Conservation (phyloP, 2,113 vertebrate species). For the Aix galericulata region DNA sequence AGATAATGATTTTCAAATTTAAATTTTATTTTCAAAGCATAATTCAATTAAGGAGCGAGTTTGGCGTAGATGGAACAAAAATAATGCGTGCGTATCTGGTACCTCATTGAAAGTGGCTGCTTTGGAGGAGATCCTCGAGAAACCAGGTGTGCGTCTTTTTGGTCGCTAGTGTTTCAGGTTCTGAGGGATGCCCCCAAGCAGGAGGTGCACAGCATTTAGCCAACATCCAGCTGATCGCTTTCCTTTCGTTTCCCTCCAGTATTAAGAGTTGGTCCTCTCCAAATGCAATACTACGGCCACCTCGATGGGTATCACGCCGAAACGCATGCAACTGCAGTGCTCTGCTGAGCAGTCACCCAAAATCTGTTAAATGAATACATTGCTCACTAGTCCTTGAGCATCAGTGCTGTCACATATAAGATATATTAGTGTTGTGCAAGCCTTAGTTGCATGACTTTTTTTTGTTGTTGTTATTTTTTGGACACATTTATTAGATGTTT, state of each 20-base stretch:
- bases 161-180: not conserved
- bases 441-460: not conserved
- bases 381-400: not conserved
- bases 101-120: not conserved
- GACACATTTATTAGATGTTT: not conserved
- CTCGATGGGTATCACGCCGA: not conserved
- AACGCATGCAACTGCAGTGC: not conserved
- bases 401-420: not conserved
- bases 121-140: not conserved
- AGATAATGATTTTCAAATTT: not conserved
- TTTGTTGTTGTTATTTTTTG: not conserved
- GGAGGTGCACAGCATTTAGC: not conserved
- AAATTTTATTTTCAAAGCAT: not conserved
- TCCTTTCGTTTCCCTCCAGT: not conserved
- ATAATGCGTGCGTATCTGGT: not conserved
- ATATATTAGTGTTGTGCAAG: not conserved
- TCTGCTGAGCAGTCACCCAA: not conserved
- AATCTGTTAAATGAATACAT: not conserved
- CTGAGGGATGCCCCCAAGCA: not conserved
- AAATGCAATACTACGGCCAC: not conserved
- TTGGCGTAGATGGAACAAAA: not conserved
- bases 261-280: not conserved
- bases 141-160: too few relatives aligned
- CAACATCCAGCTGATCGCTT: not conserved
- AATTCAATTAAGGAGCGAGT: not conserved